These are phyloP conservation scores for Onychomys arenicola DNA, from an alignment of 2,797 vertebrate species.

Conservation along the genomic window DNA sequence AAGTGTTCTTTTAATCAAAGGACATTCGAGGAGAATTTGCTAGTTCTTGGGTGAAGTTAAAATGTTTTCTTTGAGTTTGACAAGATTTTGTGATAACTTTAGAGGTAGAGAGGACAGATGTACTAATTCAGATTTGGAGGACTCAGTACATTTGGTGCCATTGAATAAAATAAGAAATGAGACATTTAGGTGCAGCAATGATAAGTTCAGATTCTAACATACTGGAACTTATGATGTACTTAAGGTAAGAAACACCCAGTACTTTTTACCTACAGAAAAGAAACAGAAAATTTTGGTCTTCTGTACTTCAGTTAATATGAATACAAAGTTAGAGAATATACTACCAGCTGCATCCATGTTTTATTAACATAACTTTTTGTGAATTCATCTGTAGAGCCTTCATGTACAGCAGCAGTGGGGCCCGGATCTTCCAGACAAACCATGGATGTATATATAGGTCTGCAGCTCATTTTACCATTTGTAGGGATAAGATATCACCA, in stretches of 20 bases:
- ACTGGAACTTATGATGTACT: not conserved
- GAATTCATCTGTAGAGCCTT: constrained; percentile 76
- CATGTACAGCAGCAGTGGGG: constrained; percentile 67
- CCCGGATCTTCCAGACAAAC: constrained; percentile 73
- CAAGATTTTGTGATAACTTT: not conserved
- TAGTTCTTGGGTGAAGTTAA: constrained; percentile 1
- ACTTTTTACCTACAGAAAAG: constrained; percentile 28
- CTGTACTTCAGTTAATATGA: constrained; percentile 52
- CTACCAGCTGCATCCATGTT: constrained; percentile 55
- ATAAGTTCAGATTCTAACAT: constrained; percentile 39
- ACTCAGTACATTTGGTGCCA: not conserved
- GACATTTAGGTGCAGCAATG: not conserved
- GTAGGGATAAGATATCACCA: constrained; percentile 66
- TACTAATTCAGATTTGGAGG: not conserved
- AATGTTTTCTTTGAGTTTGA: constrained; percentile 3
- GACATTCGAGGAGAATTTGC: not conserved
- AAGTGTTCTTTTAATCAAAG: not conserved
- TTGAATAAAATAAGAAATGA: constrained; percentile 5
- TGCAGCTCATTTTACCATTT: constrained; percentile 75
- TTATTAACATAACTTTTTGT: constrained; percentile 76
- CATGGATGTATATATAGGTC: constrained; percentile 68
- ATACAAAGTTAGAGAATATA: constrained; percentile 58
- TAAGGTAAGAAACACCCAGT: not conserved
- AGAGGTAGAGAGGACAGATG: not conserved
- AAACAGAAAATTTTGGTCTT: constrained; percentile 48